A percentile compares a stretch with the other conserved stretches of the same genome.
Evolutionary conservation across 2,888 invertebrate genomes (phyloP).

Genomic region (Halocaridina rubra): DNA sequence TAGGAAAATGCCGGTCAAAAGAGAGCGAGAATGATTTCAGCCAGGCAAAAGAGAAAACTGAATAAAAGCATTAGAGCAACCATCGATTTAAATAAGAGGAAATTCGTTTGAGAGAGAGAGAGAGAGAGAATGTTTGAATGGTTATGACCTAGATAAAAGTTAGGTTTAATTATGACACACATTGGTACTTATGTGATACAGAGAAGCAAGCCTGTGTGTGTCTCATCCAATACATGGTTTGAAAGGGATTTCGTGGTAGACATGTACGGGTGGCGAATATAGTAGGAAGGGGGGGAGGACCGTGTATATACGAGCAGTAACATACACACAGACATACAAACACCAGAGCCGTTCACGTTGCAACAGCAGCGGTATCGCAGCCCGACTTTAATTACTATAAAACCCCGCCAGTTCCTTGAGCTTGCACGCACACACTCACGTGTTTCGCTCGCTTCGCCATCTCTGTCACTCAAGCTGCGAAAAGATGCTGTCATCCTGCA

Average conservation of each 20-base stretch:
- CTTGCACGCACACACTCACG: slow-evolving; percentile 39
- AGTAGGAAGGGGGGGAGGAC: too few relatives aligned
- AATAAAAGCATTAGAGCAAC: too few relatives aligned
- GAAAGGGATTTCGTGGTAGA: background rate
- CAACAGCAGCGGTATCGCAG: slow-evolving; percentile 32
- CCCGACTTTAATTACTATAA: slow-evolving; percentile 50
- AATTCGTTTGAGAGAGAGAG: slow-evolving; percentile 17
- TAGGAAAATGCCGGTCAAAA: background rate
- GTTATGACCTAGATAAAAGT: background rate
- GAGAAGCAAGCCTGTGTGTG: background rate
- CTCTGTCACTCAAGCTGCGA: too few relatives aligned
- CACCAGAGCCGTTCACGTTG: background rate
- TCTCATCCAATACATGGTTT: background rate
- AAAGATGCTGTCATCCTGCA: too few relatives aligned
- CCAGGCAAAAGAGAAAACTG: background rate
- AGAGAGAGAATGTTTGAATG: background rate
- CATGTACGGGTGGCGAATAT: background rate
- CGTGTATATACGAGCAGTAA: background rate
- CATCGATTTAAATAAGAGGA: too few relatives aligned
- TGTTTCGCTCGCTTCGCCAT: slow-evolving; percentile 16
- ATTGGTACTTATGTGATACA: background rate
- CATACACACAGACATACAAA: background rate
- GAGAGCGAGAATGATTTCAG: too few relatives aligned
- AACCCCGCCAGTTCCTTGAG: slow-evolving; percentile 48
- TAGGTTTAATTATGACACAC: background rate